Percentiles rank a stretch among this genome's conserved stretches.
Conservation (phyloP, 2,888 invertebrate species). For the Clistopyga incitator region DNA sequence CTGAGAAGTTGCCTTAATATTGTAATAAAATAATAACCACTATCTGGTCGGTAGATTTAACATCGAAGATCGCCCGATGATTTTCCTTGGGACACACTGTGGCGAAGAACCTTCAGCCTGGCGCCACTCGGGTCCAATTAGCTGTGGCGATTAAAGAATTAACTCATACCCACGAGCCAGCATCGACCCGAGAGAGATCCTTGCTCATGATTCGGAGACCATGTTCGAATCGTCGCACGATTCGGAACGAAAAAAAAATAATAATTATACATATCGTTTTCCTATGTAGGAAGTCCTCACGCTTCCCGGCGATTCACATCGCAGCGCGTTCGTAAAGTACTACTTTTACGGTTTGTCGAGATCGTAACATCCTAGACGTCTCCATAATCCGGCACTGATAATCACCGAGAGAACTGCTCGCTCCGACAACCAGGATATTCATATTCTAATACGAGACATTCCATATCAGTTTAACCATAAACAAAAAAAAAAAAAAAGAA, state of each 20-base stretch:
- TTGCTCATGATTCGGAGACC: slow-evolving; percentile 18
- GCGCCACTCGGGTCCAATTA: slow-evolving; percentile 83
- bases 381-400: slow-evolving; percentile 75
- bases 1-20: slow-evolving; percentile 19
- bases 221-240: slow-evolving; percentile 42
- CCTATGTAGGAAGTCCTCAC: slow-evolving; percentile 44
- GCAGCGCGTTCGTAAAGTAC: slow-evolving; percentile 65
- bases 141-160: slow-evolving; percentile 82
- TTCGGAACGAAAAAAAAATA: slow-evolving; percentile 16
- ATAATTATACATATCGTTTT: slow-evolving; percentile 37
- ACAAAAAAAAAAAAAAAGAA: too few relatives aligned
- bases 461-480: too few relatives aligned
- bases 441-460: not conserved
- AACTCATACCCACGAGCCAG: slow-evolving; percentile 59
- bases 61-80: slow-evolving; percentile 43
- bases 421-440: slow-evolving; percentile 23
- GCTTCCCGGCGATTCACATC: slow-evolving; percentile 5
- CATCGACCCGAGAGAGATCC: slow-evolving; percentile 19
- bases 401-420: slow-evolving; percentile 51
- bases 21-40: slow-evolving; percentile 27
- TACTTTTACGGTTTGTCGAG: slow-evolving; percentile 67
- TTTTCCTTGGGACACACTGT: slow-evolving; percentile 65
- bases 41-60: not conserved
- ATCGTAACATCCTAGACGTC: slow-evolving; percentile 81
- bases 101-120: slow-evolving; percentile 73